Conservation (phyloP, 2,888 invertebrate species). For the Boloria euphrosyne region DNA sequence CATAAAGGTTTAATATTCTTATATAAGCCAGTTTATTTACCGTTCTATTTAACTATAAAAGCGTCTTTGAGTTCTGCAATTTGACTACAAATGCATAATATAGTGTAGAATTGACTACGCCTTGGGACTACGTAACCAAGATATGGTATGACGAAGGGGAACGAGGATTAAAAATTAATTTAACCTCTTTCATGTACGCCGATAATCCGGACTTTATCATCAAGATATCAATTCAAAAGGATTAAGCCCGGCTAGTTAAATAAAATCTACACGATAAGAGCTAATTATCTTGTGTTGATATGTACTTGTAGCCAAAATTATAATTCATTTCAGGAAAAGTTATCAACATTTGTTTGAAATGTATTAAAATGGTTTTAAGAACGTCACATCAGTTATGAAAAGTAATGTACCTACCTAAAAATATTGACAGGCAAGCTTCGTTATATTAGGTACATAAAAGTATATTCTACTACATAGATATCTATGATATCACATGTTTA, state of each 20-base stretch:
- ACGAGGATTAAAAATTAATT: conserved; percentile 80
- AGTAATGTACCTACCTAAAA: background rate
- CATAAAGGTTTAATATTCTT: no score
- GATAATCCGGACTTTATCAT: conserved; percentile 79
- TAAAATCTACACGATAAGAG: conserved; percentile 73
- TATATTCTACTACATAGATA: no score
- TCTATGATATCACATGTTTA: no score
- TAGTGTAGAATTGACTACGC: conserved; percentile 48
- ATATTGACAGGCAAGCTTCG: no score
- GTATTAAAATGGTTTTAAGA: no score
- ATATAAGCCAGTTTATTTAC: no score
- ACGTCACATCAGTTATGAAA: no score
- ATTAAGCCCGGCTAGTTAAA: conserved; percentile 76
- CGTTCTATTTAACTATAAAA: no score
- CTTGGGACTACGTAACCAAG: conserved; percentile 62
- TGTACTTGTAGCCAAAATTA: conserved; percentile 16
- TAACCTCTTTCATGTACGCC: conserved; percentile 78
- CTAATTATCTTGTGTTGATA: conserved; percentile 65
- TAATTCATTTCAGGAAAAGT: background rate
- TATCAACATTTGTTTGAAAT: background rate
- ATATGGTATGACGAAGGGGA: conserved; percentile 69
- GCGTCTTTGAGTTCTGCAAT: no score
- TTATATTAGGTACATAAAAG: no score
- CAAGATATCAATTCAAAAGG: conserved; percentile 78
- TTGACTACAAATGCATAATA: no score